Conservation (phyloP, 2,888 invertebrate species). For the Xanthorhoe designata region DNA sequence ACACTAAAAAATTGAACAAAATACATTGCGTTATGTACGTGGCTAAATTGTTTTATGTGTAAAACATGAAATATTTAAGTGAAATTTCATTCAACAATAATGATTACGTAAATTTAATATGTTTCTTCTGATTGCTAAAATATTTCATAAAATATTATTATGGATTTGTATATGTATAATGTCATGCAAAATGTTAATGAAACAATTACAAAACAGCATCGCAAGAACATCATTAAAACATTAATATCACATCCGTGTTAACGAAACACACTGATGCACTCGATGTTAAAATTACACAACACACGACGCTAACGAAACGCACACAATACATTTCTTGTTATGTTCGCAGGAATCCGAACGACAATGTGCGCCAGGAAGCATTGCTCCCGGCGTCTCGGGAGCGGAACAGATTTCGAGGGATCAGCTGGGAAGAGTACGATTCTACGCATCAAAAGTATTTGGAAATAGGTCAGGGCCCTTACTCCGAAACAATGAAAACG, state of each 20-base stretch:
- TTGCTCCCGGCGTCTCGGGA: slow-evolving; percentile 92
- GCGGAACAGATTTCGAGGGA: slow-evolving; percentile 92
- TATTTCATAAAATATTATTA: not conserved
- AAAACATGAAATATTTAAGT: not conserved
- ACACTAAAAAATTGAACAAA: slow-evolving; percentile 21
- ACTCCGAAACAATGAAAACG: no score
- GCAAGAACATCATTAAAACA: not conserved
- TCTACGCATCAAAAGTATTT: slow-evolving; percentile 96
- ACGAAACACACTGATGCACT: slow-evolving; percentile 14
- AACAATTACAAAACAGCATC: no score
- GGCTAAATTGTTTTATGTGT: not conserved
- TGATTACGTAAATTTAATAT: no score
- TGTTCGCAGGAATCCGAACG: slow-evolving; percentile 91
- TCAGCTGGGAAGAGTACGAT: slow-evolving; percentile 97
- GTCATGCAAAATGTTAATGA: no score
- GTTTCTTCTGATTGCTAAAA: no score
- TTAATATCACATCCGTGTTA: not conserved
- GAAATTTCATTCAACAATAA: no score
- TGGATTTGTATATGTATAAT: no score
- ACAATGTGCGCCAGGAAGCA: slow-evolving; percentile 91
- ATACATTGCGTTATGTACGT: slow-evolving; percentile 16
- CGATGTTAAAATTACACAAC: not conserved
- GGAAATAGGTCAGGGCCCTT: slow-evolving; percentile 96
- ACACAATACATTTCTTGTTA: slow-evolving; percentile 32
- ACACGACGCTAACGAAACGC: slow-evolving; percentile 1